Percentiles rank a stretch among this genome's conserved stretches.
phyloP scores from a whole-genome alignment of 2,888 invertebrate species.

The Lasius platythorax region DNA sequence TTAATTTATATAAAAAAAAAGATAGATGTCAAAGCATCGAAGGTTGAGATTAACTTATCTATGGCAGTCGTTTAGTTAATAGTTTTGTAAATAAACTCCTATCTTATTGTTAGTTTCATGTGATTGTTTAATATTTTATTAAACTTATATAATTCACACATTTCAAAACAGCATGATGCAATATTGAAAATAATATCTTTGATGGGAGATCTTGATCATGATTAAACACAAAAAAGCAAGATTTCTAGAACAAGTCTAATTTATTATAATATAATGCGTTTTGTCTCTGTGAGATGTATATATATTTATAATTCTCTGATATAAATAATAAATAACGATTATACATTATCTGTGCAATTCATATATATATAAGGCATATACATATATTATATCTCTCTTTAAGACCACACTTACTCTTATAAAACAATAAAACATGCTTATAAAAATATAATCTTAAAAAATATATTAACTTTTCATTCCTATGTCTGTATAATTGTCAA shows the following conservation, averaged over 20 bases:
- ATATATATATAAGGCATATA: constrained; percentile 56
- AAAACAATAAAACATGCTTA: constrained; percentile 56
- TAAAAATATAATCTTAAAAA: constrained; percentile 71
- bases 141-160: not conserved
- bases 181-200: constrained; percentile 68
- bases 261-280: too few relatives aligned
- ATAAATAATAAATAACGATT: constrained; percentile 55
- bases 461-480: constrained; percentile 32
- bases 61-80: too few relatives aligned
- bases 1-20: too few relatives aligned
- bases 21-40: not conserved
- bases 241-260: not conserved
- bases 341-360: constrained; percentile 33
- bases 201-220: constrained; percentile 62
- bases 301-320: constrained; percentile 54
- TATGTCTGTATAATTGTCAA: constrained; percentile 45
- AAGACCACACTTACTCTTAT: constrained; percentile 54
- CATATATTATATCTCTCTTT: constrained; percentile 30
- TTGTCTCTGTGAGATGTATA: not conserved
- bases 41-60: too few relatives aligned
- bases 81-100: not conserved
- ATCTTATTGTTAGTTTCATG: not conserved
- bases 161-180: constrained; percentile 45
- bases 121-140: not conserved
- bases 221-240: constrained; percentile 40